Percentiles rank a stretch among this genome's conserved stretches.
Evolutionary conservation across 2,113 vertebrate genomes (phyloP).

Genomic region (Brachyhypopomus occidentalis): DNA sequence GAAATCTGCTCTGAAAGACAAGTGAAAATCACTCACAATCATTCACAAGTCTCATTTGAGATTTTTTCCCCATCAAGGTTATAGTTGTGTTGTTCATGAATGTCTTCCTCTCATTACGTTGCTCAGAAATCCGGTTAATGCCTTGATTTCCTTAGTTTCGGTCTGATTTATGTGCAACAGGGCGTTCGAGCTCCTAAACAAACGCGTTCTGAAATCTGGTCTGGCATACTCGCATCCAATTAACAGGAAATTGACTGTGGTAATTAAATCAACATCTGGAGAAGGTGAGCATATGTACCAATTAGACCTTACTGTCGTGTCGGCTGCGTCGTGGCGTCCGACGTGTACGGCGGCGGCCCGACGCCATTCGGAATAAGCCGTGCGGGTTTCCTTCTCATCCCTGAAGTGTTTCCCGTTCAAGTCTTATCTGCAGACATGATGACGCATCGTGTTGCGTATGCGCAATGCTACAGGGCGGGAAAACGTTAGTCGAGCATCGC

Average conservation of each 20-base stretch:
- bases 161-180: conserved; percentile 61
- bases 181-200: conserved; percentile 48
- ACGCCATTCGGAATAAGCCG: background rate
- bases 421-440: conserved; percentile 6
- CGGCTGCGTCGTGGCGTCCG: background rate
- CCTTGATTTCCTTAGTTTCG: background rate
- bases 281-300: conserved; percentile 52
- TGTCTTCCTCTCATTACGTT: background rate
- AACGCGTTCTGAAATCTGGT: background rate
- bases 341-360: background rate
- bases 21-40: conserved; percentile 37
- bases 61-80: conserved; percentile 29
- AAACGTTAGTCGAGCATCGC: conserved; percentile 2
- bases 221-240: background rate
- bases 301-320: background rate
- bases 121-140: background rate
- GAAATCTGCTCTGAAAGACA: conserved; percentile 18
- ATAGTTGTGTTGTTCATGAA: conserved; percentile 9
- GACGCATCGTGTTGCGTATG: conserved; percentile 6
- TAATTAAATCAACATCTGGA: conserved; percentile 61
- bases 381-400: conserved; percentile 22
- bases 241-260: conserved; percentile 59
- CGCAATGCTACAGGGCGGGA: conserved; percentile 20
- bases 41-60: conserved; percentile 8
- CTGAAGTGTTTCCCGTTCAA: background rate